Conservation (phyloP, 2,888 invertebrate species). For the Encarsia formosa region DNA sequence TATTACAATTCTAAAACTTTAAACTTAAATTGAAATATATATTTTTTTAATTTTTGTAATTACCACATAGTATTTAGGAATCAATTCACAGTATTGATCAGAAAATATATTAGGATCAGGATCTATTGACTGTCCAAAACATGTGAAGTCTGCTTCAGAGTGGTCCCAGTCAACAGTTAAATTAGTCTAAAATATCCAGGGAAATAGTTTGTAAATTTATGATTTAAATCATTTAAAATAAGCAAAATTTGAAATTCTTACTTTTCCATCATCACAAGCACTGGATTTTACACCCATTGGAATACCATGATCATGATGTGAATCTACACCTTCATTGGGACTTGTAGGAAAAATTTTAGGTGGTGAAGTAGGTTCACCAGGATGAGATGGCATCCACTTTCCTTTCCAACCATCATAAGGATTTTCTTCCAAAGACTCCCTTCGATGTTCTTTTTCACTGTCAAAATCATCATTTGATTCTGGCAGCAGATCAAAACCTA, state of each 20-base stretch:
- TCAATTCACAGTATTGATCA: conserved; percentile 53
- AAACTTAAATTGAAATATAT: background rate
- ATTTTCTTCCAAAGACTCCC: conserved; percentile 26
- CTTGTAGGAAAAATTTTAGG: conserved; percentile 34
- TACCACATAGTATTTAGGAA: conserved; percentile 60
- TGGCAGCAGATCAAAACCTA: conserved; percentile 25
- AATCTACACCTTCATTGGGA: background rate
- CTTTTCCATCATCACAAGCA: conserved; percentile 67
- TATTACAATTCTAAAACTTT: background rate
- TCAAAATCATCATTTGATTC: conserved; percentile 19
- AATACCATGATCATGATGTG: conserved; percentile 11
- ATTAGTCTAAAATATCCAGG: conserved; percentile 54
- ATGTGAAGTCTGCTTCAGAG: conserved; percentile 59
- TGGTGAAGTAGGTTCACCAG: conserved; percentile 35
- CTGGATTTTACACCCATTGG: conserved; percentile 56
- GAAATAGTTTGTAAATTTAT: conserved; percentile 26
- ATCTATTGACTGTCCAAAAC: conserved; percentile 54
- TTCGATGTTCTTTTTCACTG: conserved; percentile 26
- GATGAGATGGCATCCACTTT: conserved; percentile 48
- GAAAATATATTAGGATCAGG: conserved; percentile 54
- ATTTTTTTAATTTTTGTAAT: conserved; percentile 23
- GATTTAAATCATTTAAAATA: conserved; percentile 20
- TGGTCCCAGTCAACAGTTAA: conserved; percentile 61
- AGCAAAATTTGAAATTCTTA: conserved; percentile 38
- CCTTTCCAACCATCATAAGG: conserved; percentile 46